Evolutionary conservation across 2,113 vertebrate species (phyloP).

Genomic region (Neolamprologus kungweensis): DNA sequence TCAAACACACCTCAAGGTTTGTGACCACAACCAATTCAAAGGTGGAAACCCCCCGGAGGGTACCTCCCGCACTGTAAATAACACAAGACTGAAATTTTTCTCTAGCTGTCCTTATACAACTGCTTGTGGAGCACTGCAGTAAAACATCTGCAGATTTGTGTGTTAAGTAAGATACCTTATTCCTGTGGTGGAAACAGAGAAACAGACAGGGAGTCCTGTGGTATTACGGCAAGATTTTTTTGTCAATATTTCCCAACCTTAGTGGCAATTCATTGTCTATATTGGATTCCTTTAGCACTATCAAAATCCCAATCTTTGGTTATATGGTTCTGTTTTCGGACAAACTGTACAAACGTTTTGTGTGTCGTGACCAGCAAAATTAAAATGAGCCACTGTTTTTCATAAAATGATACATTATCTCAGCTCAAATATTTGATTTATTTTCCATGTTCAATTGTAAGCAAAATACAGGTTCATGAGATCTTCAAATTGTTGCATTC

Average conservation of each 20-base stretch:
- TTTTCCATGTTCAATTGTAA: neutral
- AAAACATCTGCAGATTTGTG: neutral
- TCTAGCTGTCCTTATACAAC: neutral
- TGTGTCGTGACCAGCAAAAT: neutral
- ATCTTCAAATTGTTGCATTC: neutral
- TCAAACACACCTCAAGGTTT: slow-evolving; percentile 44
- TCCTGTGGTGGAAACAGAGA: neutral
- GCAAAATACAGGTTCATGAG: neutral
- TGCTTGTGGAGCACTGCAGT: neutral
- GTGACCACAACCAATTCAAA: slow-evolving; percentile 13
- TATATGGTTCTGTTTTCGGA: neutral
- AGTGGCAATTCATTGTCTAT: neutral
- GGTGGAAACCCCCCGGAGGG: neutral
- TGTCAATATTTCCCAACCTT: neutral
- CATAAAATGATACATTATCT: neutral
- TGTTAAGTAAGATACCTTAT: neutral
- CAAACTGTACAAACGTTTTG: neutral
- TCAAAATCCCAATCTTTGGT: neutral
- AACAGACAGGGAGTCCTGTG: neutral
- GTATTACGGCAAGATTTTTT: neutral
- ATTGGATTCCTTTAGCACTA: neutral
- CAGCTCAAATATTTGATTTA: neutral
- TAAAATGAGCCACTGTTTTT: neutral
- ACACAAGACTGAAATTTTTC: neutral
- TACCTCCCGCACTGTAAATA: neutral